Evolutionary conservation across 2,888 invertebrate genomes (phyloP), one percentile per base, ranked within the genome.

Genomic region (Eristalis pertinax): DNA sequence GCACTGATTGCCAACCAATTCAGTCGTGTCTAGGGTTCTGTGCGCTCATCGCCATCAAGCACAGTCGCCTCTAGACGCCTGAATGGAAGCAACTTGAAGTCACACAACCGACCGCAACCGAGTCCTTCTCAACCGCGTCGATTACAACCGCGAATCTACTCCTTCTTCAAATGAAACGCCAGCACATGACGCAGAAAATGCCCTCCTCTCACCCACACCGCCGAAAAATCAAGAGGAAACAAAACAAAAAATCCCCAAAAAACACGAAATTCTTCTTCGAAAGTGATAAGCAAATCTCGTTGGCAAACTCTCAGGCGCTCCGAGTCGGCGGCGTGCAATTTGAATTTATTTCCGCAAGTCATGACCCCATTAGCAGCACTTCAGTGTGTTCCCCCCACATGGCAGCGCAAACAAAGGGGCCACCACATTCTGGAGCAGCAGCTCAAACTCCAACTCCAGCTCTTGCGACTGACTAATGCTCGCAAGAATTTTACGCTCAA

Each of bases 321-420:
- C 50, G 19, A 50, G 50, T 50, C 19, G 19, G n/a, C 43, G 43
- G 15, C 58, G 69, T 77, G 69, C 64, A 81, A 85, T 85, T 85
- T 77, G 78, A 82, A 82, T 82, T 74, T 77, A 82, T 63, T 79
- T 83, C 72, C 58, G 74, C 83, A 64, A 83, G 85, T 85, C 74
- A 79, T 79, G 83, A 79, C 83, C 83, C 78, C 86, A 83, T 86
- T 83, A 86, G 70, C 74, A 79, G 72, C 63, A 19, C 19, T 74
- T 50, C 86, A 84, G 79, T 83, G 75, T 83, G 75, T 72, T 82
- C 13, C 13, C 79, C 72, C 50, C 50, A 68, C 79, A 79, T 83
- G 78, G 69, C 70, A 82, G 70, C 60, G 65, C 83, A 77, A 86
- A 86, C 83, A 86, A 83, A 78, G 78, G 74, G 70, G 2, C 32